These are phyloP conservation scores for Drosophila watanabei DNA, from an alignment of 1,140 invertebrate genomes.

Conservation along the genomic window DNA sequence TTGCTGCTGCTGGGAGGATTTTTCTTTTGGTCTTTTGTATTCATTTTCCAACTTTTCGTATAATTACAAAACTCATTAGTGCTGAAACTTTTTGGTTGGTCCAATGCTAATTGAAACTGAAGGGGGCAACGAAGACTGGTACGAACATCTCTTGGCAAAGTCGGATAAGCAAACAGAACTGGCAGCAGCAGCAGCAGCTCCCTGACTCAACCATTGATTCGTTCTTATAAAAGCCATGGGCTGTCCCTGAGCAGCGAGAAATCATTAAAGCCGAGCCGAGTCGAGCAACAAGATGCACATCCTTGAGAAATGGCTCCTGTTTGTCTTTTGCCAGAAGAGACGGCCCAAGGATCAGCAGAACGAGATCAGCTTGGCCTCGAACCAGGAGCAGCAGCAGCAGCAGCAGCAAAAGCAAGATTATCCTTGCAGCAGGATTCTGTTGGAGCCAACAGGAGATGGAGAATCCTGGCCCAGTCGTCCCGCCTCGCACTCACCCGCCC, in stretches of 20 bases:
- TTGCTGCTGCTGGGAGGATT: not conserved
- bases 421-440: not conserved
- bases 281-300: slow-evolving; percentile 34
- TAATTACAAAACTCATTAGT: slow-evolving; percentile 78
- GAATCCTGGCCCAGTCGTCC: not conserved
- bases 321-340: slow-evolving; percentile 35
- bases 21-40: slow-evolving; percentile 49
- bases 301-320: slow-evolving; percentile 35
- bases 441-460: not conserved
- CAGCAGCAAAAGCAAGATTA: not conserved
- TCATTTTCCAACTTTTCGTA: slow-evolving; percentile 60
- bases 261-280: not conserved
- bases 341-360: slow-evolving; percentile 43
- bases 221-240: slow-evolving; percentile 12
- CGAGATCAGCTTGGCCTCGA: not conserved
- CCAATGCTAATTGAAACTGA: slow-evolving; percentile 69
- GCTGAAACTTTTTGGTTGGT: slow-evolving; percentile 23
- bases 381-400: not conserved
- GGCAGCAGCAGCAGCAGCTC: not conserved
- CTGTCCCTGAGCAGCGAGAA: not conserved
- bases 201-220: slow-evolving; percentile 1
- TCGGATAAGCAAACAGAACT: slow-evolving; percentile 24
- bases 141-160: slow-evolving; percentile 9
- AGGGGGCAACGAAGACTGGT: slow-evolving; percentile 12
- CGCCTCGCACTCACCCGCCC: slow-evolving; percentile 57